These are phyloP conservation scores for Carcharodon carcharias DNA, from an alignment of 2,797 vertebrate genomes.

Conservation along the genomic window DNA sequence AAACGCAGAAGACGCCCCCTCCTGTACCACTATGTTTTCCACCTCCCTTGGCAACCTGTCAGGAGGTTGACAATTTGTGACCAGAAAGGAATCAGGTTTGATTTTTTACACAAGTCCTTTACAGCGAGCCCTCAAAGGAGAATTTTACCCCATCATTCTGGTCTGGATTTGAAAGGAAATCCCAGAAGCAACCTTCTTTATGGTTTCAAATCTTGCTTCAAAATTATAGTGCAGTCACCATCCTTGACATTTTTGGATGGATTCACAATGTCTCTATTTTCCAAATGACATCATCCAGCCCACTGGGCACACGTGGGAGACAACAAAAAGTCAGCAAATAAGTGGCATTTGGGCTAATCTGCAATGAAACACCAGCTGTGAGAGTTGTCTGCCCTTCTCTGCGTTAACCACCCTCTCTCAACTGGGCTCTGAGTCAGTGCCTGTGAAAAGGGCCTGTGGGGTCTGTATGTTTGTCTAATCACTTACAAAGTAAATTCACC, in stretches of 20 bases:
- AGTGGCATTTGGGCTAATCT: constrained; percentile 9
- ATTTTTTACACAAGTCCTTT: background rate
- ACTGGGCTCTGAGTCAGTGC: background rate
- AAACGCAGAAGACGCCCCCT: background rate
- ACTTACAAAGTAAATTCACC: background rate
- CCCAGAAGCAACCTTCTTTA: background rate
- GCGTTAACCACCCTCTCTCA: background rate
- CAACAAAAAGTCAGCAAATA: background rate
- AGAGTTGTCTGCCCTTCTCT: background rate
- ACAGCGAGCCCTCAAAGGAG: background rate
- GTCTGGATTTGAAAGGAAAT: background rate
- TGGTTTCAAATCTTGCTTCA: background rate
- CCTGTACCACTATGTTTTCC: background rate
- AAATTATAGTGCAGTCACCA: background rate
- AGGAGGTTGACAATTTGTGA: background rate
- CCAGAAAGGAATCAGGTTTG: background rate
- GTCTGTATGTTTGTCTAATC: background rate
- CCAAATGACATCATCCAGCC: background rate
- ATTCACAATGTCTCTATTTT: background rate
- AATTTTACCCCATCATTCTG: background rate
- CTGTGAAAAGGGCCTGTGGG: background rate
- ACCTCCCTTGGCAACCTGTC: background rate
- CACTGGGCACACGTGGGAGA: background rate
- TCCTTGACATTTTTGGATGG: background rate
- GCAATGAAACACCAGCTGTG: background rate